These are phyloP conservation scores for Serilophus lunatus DNA, from an alignment of 2,113 vertebrate genomes.

Conservation along the genomic window DNA sequence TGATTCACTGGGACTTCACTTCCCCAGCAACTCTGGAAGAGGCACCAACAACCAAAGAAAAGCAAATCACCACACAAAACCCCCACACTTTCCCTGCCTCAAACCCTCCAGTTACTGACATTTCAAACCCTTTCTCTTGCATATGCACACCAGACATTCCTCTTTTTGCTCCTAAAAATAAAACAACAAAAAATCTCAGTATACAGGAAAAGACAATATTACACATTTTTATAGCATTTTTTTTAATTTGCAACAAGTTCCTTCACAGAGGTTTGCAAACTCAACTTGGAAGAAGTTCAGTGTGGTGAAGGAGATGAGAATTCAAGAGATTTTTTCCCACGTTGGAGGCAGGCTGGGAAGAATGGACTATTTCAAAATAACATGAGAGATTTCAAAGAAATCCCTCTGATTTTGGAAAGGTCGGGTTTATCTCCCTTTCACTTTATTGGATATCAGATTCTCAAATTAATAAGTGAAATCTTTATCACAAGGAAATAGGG, in stretches of 20 bases:
- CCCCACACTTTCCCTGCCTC: neutral
- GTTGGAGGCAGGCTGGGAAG: neutral
- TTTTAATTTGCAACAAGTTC: neutral
- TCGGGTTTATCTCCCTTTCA: neutral
- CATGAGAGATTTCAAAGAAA: neutral
- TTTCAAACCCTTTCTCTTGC: neutral
- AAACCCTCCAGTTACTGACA: neutral
- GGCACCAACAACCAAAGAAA: neutral
- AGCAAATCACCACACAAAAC: neutral
- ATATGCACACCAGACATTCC: neutral
- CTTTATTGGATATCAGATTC: neutral
- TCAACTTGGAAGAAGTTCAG: neutral
- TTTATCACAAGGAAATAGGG: neutral
- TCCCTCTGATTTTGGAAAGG: neutral
- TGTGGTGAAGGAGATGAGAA: neutral
- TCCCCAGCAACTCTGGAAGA: neutral
- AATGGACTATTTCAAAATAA: rapidly evolving
- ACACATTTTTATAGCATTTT: neutral
- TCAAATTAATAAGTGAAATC: neutral
- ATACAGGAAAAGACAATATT: neutral
- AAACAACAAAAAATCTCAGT: neutral
- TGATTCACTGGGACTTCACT: neutral
- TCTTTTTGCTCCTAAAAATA: neutral
- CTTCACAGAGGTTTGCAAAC: neutral
- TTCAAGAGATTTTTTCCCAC: neutral